phyloP scores from a whole-genome alignment of 2,888 invertebrate species.

The Seira ritae region DNA sequence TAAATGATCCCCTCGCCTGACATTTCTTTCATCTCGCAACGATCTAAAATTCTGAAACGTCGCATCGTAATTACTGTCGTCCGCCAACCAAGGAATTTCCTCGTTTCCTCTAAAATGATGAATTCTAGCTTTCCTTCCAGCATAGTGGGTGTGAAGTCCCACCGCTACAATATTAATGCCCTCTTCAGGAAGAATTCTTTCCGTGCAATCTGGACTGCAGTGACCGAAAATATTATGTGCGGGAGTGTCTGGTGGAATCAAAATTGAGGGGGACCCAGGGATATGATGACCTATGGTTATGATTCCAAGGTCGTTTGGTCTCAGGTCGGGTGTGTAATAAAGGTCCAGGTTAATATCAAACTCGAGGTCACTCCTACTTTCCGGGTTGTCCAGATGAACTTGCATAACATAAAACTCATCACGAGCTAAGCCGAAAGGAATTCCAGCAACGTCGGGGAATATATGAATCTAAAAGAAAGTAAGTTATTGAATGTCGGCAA shows the following conservation, averaged over 20 bases:
- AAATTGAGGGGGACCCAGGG: conserved; percentile 49
- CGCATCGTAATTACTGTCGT: conserved; percentile 74
- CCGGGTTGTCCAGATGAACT: conserved; percentile 50
- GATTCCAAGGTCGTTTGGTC: conserved; percentile 24
- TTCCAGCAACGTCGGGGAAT: conserved; percentile 28
- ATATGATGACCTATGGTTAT: conserved; percentile 40
- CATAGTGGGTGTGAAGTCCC: conserved; percentile 16
- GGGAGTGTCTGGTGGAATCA: conserved; percentile 32
- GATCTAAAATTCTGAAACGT: conserved; percentile 53
- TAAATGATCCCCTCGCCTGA: conserved; percentile 64
- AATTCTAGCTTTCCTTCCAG: conserved; percentile 78
- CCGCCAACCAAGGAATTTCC: conserved; percentile 85
- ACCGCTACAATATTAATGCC: conserved; percentile 20
- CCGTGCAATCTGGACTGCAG: conserved; percentile 25
- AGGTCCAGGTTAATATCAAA: conserved; percentile 36
- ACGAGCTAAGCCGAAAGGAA: conserved; percentile 16
- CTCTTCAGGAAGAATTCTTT: conserved; percentile 9
- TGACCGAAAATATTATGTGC: conserved; percentile 30
- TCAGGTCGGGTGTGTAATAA: conserved; percentile 23
- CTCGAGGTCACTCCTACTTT: not conserved
- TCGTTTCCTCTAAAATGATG: conserved; percentile 86
- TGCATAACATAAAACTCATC: conserved; percentile 37
- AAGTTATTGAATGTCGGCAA: not conserved
- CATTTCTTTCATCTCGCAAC: conserved; percentile 30
- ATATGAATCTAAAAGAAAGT: conserved; percentile 5